Evolutionary conservation across 2,113 vertebrate genomes (phyloP).

Genomic region (Laticauda laticaudata): DNA sequence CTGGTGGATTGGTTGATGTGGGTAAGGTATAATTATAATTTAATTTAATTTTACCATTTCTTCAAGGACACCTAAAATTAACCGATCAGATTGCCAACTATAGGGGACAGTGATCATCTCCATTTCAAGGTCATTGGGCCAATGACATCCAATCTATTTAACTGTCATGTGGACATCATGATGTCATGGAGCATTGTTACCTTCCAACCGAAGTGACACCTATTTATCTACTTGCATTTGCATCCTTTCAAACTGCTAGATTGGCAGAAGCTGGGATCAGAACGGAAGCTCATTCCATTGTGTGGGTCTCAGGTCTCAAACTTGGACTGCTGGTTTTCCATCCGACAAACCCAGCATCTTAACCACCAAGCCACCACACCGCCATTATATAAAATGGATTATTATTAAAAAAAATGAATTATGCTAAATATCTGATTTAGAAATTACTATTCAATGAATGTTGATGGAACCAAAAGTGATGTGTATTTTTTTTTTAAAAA

Average conservation of each 20-base stretch:
- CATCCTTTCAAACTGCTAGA: not conserved
- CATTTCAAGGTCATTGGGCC: not conserved
- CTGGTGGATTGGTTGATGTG: not conserved
- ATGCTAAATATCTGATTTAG: not conserved
- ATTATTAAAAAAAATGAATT: not conserved
- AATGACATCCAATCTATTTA: not conserved
- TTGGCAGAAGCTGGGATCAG: not conserved
- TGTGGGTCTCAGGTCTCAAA: not conserved
- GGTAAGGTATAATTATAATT: too few relatives aligned
- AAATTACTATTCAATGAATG: not conserved
- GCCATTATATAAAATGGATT: not conserved
- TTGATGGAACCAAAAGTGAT: not conserved
- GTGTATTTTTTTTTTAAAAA: not conserved
- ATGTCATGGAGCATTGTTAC: not conserved
- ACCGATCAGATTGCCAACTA: too few relatives aligned
- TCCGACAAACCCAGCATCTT: too few relatives aligned
- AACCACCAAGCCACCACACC: too few relatives aligned
- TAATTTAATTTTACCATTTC: too few relatives aligned
- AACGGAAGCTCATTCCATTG: not conserved
- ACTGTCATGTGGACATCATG: not conserved
- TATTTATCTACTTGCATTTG: not conserved
- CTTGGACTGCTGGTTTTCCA: not conserved
- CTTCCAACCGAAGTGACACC: not conserved
- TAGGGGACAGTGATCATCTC: not conserved
- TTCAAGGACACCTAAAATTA: too few relatives aligned